Conservation (phyloP, 2,797 vertebrate species). For the Selene dorsalis region DNA sequence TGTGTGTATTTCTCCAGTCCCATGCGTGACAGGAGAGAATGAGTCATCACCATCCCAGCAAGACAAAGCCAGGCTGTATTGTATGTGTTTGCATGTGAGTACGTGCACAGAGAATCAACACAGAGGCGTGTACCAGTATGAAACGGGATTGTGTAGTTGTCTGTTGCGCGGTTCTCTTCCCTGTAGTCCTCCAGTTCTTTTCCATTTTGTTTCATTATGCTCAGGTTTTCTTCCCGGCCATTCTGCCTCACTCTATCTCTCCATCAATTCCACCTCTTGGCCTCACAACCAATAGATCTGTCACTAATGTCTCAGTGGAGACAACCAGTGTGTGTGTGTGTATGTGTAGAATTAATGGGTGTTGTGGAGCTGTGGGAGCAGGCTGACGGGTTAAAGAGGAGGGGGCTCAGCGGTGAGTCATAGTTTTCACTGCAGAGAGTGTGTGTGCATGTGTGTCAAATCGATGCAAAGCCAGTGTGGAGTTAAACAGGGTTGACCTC, state of each 20-base stretch:
- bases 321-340: constrained; percentile 38
- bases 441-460: constrained; percentile 25
- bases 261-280: constrained; percentile 66
- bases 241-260: constrained; percentile 38
- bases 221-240: constrained; percentile 10
- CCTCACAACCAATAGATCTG: constrained; percentile 63
- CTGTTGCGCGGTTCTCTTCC: constrained; percentile 18
- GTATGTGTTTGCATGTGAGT: constrained; percentile 32
- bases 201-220: constrained; percentile 25
- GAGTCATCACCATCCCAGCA: constrained; percentile 68
- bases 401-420: constrained; percentile 60
- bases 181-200: neutral
- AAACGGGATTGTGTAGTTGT: constrained; percentile 6
- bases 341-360: constrained; percentile 50
- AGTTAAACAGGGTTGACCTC: constrained; percentile 20
- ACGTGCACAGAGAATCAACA: constrained; percentile 6
- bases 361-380: constrained; percentile 37
- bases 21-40: constrained; percentile 51
- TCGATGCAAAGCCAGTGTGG: constrained; percentile 13
- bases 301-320: constrained; percentile 55
- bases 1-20: constrained; percentile 42
- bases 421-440: constrained; percentile 17
- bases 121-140: constrained; percentile 12
- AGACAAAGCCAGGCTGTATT: constrained; percentile 47
- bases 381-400: constrained; percentile 38